Evolutionary conservation across 1,140 invertebrate genomes (phyloP), one percentile per base, ranked within the genome.

Genomic region (Lethocerus indicus): DNA sequence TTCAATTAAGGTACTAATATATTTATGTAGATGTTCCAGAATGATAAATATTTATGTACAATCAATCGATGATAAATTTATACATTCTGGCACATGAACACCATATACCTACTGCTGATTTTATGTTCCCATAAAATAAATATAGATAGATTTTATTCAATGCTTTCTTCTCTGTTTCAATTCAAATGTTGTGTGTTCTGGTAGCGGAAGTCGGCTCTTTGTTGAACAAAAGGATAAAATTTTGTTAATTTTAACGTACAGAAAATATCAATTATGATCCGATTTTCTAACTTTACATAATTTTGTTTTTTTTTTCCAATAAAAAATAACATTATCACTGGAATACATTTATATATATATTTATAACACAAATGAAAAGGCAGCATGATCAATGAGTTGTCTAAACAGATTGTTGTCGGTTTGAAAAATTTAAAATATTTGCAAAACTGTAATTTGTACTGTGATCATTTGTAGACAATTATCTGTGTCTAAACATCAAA

Each of bases 391-490:
- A n/a, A n/a, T n/a, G n/a, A n/a, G n/a, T n/a, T n/a, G n/a, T n/a
- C n/a, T n/a, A n/a, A n/a, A n/a, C n/a, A n/a, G n/a, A n/a, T n/a
- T n/a, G n/a, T n/a, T n/a, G n/a, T n/a, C n/a, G n/a, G n/a, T n/a
- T n/a, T n/a, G n/a, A n/a, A 47, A 18, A 48, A 39, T 48, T 48
- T 39, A 48, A 48, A 48, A 48, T 48, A 48, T 48, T 48, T 37
- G 25, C 18, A 37, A 48, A 21, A 47, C 25, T 24, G 21, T 21
- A 27, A 27, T 48, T 48, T 48, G 47, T 48, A 48, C 47, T 48
- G 47, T 39, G 47, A 24, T 48, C 21, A 21, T 47, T 36, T 9
- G 14, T 48, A 48, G 35, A 48, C 47, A 37, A 44, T 26, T 28
- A 28, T 16, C 4, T 44, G 32, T 48, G 47, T 48, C 47, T 48